Evolutionary conservation across 1,140 invertebrate species (phyloP), one percentile per base, ranked within the genome.

Genomic region (Hyphantria cunea): DNA sequence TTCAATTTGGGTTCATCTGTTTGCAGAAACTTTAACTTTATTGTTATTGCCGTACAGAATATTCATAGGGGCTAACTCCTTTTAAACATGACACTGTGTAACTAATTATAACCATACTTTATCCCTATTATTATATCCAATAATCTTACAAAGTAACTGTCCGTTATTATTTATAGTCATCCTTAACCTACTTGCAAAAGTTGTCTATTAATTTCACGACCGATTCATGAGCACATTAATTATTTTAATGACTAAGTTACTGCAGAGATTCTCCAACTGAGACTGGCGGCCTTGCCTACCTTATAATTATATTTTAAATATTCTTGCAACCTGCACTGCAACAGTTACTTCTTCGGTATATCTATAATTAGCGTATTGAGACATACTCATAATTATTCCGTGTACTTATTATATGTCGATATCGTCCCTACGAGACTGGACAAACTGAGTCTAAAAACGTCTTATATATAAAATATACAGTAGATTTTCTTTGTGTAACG

Each of bases 191-290:
- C 32, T 48, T 58, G 7, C 17, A 6, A 6, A 0, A 48, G 2
- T 33, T n/a, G n/a, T 48, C 25, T 17, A 55, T 55, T 53, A 15
- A 55, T 55, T 55, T 55, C 31, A 49, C 15, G 45, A 49, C 14
- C 13, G 14, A 47, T 47, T 47, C 42, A 33, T 45, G 53, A 45
- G 41, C 12, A 54, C 39, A 44, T 37, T 52, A 25, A 34, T 14
- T 17, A 52, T 14, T 2, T n/a, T 45, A 42, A 44, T 14, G 15
- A 54, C 13, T 45, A 12, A 7, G 12, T 15, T 34, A 45, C 41
- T 37, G 25, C 17, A 55, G 6, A 45, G 10, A 41, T 44, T 17
- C 37, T 39, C 37, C 37, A 10, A n/a, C 37, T 44, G 17, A 17
- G 15, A 15, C 3, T 12, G 31, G n/a, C 10, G 13, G 13, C 50